Evolutionary conservation across 53 echinoderm and acorn worm species (phyloP).

Genomic region (Apostichopus leukothele): DNA sequence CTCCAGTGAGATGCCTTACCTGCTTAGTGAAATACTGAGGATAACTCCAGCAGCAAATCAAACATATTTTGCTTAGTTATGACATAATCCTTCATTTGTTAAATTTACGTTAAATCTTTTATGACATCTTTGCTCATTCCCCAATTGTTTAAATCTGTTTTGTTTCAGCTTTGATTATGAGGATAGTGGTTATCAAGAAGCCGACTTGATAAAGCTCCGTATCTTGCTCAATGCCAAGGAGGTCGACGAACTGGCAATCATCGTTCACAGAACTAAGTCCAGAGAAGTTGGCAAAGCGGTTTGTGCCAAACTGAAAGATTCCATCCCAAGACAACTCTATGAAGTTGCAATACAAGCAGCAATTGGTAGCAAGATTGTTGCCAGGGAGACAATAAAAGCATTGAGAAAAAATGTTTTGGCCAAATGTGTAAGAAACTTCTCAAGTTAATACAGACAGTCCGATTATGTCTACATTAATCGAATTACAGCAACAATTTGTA

Average conservation of each 20-base stretch:
- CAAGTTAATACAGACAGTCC: too few species aligned
- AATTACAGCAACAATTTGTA: too few species aligned
- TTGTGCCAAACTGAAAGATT: conserved; percentile 70
- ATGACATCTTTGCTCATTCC: too few species aligned
- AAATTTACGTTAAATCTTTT: too few species aligned
- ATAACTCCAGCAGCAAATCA: too few species aligned
- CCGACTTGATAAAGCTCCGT: conserved; percentile 87
- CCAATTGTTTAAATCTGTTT: neutral
- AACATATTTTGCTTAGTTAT: too few species aligned
- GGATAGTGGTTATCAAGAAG: conserved; percentile 80
- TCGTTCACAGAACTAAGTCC: conserved; percentile 81
- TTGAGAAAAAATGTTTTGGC: conserved; percentile 91
- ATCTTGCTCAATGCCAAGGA: conserved; percentile 83
- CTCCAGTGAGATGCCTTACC: too few species aligned
- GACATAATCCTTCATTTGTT: too few species aligned
- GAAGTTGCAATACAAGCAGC: conserved; percentile 96
- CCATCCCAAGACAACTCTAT: conserved; percentile 91
- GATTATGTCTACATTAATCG: too few species aligned
- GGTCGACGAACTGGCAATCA: conserved; percentile 77
- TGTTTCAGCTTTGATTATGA: conserved; percentile 90
- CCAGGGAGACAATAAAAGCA: conserved; percentile 84
- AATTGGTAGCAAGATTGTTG: conserved; percentile 73
- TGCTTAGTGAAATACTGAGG: too few species aligned
- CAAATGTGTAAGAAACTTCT: conserved; percentile 84
- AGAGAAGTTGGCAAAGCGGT: conserved; percentile 75